A percentile compares a stretch with the other conserved stretches of the same genome.
Conservation (phyloP, 2,888 invertebrate species). For the Bellardia bayeri region DNA sequence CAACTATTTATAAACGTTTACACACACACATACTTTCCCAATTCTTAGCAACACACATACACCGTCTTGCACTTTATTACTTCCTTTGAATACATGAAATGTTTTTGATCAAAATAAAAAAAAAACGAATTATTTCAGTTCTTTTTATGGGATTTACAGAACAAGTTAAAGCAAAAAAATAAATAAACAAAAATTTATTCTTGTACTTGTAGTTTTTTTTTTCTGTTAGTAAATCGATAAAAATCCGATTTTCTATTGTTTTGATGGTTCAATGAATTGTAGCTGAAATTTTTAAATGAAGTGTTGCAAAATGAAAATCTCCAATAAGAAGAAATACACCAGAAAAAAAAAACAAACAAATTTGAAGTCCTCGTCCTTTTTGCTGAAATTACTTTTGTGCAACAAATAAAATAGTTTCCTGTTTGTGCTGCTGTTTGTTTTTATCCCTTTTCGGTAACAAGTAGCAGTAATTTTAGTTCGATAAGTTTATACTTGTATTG, state of each 20-base stretch:
- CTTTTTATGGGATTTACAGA: slow-evolving; percentile 36
- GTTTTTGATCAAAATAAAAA: slow-evolving; percentile 17
- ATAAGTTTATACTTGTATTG: neutral
- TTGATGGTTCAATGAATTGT: slow-evolving; percentile 66
- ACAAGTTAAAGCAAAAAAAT: slow-evolving; percentile 20
- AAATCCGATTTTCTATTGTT: slow-evolving; percentile 68
- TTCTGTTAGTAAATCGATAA: slow-evolving; percentile 65
- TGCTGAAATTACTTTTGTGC: slow-evolving; percentile 49
- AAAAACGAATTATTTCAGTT: neutral
- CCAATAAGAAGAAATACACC: slow-evolving; percentile 20
- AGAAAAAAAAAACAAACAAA: neutral
- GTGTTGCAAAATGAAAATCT: slow-evolving; percentile 61
- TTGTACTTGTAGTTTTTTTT: slow-evolving; percentile 3
- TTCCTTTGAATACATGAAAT: slow-evolving; percentile 25
- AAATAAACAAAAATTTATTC: neutral
- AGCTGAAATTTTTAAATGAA: slow-evolving; percentile 66
- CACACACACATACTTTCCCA: neutral
- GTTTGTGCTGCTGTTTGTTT: neutral
- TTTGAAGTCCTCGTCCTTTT: slow-evolving; percentile 12
- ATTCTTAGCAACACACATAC: neutral
- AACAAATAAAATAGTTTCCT: slow-evolving; percentile 28
- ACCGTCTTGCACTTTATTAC: neutral
- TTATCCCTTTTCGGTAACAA: neutral
- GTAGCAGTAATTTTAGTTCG: neutral
- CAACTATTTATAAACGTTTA: neutral